Evolutionary conservation across 2,888 invertebrate species (phyloP), one percentile per base, ranked within the genome.

Genomic region (Tineola bisselliella): DNA sequence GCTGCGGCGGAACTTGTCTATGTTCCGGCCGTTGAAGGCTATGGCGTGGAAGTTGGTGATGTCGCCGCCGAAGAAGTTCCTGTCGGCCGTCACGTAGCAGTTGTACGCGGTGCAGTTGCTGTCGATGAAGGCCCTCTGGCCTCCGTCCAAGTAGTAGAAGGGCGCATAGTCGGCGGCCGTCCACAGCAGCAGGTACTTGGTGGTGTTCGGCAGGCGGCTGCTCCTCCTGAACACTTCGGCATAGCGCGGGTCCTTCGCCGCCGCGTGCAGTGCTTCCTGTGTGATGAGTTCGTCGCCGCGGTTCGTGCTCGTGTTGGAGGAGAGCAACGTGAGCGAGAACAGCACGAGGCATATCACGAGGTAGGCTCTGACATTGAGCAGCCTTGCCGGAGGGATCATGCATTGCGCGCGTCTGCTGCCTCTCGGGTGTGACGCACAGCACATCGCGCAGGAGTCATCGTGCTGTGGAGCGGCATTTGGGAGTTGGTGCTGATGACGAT

Each of bases 141-240:
- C 84, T 0, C 70, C 18, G 0, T 73, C 74, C 2, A 82, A 68
- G 44, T 65, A 73, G 60, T 73, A 71, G 11, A 84, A 74, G 0
- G 84, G 84, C 6, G 75, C 74, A 43, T 65, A 75, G 25, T 75
- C 73, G 4, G 63, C 59, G 0, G 57, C 63, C 0, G 80, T 80
- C 86, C 86, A 86, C 0, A 83, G 66, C 0, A 86, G 66, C 6
- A 86, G 74, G 43, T 78, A 82, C 64, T 81, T 84, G 0, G 62
- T 15, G n/a, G 69, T 70, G 63, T 73, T 74, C 0, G 76, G 69
- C 8, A 81, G 70, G 19, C 63, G 69, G 12, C 65, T 67, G 1
- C 68, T 65, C 63, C 75, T 79, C 62, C 81, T 69, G 43, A 81
- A 83, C 0, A 82, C 71, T 44, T 78, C 75, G 1, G 73, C 71